Base-by-base conservation (phyloP, 2,888 invertebrate genomes). In the Agelastica alni region DNA sequence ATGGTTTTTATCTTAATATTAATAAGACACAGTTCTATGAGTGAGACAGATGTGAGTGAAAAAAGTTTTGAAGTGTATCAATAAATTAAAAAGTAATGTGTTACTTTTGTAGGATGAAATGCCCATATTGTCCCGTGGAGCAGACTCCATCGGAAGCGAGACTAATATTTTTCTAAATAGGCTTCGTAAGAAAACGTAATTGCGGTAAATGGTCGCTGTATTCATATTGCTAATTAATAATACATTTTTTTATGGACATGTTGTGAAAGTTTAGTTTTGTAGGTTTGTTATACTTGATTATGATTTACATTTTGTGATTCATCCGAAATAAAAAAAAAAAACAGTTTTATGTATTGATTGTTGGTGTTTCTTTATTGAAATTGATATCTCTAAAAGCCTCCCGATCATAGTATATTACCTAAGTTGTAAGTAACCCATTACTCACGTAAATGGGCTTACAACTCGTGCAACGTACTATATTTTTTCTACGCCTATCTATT, bases 51-150 rank as follows among this genome's bases (percentile, higher is more conserved):
- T n/a, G n/a, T n/a, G n/a, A n/a, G n/a, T n/a, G n/a, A n/a, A n/a
- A n/a, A n/a, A n/a, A n/a, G n/a, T n/a, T n/a, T n/a, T n/a, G n/a
- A n/a, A n/a, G n/a, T n/a, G n/a, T n/a, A n/a, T n/a, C n/a, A n/a
- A n/a, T n/a, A n/a, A n/a, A n/a, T n/a, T n/a, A n/a, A n/a, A n/a
- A n/a, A n/a, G n/a, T n/a, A n/a, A n/a, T n/a, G n/a, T n/a, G n/a
- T n/a, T n/a, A n/a, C 67, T 82, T 84, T 85, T 59, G 2, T 81
- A 95, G 95, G 74, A 86, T 99, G 76, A 99, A 99, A 80, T 99
- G 99, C 74, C 98, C 98, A 0, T 99, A 99, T 79, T 99, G 99
- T 73, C 98, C 98, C 0, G 88, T 95, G 76, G 98, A 99, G 78
- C 96, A 96, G 75, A 90, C 89, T 66, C 92, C 95, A 14, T 85